Percentiles rank a stretch among this genome's conserved stretches.
Conservation (phyloP, 2,888 invertebrate genomes). For the Clunio marinus region DNA sequence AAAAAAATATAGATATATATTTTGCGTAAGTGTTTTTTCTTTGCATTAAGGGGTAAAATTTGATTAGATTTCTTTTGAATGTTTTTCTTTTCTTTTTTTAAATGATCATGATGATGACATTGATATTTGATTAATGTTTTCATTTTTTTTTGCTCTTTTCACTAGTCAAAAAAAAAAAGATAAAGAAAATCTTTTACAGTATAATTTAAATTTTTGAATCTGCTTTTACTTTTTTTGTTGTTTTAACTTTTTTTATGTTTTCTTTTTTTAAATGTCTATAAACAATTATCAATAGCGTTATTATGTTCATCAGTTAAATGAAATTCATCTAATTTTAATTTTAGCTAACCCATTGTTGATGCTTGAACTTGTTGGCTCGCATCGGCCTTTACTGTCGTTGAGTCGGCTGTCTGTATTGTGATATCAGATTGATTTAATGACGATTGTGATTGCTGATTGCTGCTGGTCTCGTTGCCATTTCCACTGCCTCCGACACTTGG, state of each 20-base stretch:
- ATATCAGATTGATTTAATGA: constrained; percentile 10
- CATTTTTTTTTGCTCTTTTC: not conserved
- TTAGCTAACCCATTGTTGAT: constrained; percentile 49
- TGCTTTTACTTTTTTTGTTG: not conserved
- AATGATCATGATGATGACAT: not conserved
- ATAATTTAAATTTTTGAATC: too few species aligned
- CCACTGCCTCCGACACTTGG: constrained; percentile 41
- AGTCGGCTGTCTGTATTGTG: constrained; percentile 12
- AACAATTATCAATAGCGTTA: constrained; percentile 36
- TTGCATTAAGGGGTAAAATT: not conserved
- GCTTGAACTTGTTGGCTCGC: constrained; percentile 42
- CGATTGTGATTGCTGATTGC: constrained; percentile 28
- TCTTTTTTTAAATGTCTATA: constrained; percentile 10
- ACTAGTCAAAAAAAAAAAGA: not conserved
- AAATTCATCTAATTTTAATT: constrained; percentile 38
- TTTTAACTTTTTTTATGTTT: not conserved
- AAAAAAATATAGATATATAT: not conserved
- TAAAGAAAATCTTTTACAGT: not conserved
- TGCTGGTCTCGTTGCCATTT: constrained; percentile 46
- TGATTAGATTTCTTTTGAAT: not conserved
- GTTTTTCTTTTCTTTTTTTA: not conserved
- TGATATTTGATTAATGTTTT: constrained; percentile 3
- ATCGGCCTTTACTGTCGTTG: not conserved
- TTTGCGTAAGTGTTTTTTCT: not conserved
- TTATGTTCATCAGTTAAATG: constrained; percentile 37